Evolutionary conservation across 1,140 invertebrate genomes (phyloP).

Genomic region (Drosophila equinoxialis): DNA sequence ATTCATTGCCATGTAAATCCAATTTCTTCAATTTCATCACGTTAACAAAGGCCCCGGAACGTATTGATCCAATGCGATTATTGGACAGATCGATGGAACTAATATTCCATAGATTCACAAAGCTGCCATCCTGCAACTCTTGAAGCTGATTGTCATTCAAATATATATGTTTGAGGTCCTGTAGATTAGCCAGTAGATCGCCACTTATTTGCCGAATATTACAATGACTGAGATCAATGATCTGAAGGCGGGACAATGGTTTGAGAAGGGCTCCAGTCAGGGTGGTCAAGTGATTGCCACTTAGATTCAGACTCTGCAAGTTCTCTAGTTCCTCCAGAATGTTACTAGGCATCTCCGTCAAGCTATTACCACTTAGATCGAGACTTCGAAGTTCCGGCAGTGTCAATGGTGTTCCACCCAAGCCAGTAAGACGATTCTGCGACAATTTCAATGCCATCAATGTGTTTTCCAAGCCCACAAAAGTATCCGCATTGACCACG

Average conservation of each 20-base stretch:
- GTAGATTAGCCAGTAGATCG: constrained; percentile 88
- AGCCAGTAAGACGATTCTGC: constrained; percentile 89
- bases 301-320: constrained; percentile 90
- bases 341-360: constrained; percentile 87
- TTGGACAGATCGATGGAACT: constrained; percentile 88
- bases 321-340: constrained; percentile 88
- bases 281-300: constrained; percentile 88
- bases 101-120: constrained; percentile 89
- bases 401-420: constrained; percentile 87
- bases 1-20: constrained; percentile 88
- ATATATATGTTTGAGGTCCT: constrained; percentile 87
- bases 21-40: constrained; percentile 88
- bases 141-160: constrained; percentile 88
- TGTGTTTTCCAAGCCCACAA: constrained; percentile 89
- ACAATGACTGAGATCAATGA: constrained; percentile 89
- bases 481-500: constrained; percentile 88
- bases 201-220: constrained; percentile 88
- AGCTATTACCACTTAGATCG: constrained; percentile 91
- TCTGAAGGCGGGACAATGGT: constrained; percentile 85
- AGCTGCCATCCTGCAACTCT: constrained; percentile 89
- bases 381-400: constrained; percentile 87
- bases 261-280: constrained; percentile 86
- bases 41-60: constrained; percentile 87
- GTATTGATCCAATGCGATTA: constrained; percentile 91
- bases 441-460: constrained; percentile 89